A percentile compares a stretch with the other conserved stretches of the same genome.
These are phyloP conservation scores for Procavia capensis DNA, from an alignment of 2,113 vertebrate species.

Conservation along the genomic window DNA sequence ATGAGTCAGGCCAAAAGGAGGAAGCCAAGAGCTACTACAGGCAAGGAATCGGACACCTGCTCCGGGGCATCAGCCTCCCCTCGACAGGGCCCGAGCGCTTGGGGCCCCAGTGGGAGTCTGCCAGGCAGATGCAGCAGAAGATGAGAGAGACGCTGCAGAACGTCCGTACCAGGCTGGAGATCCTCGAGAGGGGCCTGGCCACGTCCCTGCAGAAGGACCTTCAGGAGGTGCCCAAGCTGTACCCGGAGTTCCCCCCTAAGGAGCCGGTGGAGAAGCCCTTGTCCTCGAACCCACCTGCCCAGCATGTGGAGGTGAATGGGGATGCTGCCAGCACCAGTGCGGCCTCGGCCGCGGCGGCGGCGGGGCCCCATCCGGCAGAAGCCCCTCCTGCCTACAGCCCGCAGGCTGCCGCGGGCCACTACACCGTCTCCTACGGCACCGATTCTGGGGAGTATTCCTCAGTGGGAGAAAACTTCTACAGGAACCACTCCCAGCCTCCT, in stretches of 20 bases:
- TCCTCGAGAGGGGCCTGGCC: conserved; percentile 87
- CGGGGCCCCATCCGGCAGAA: conserved; percentile 84
- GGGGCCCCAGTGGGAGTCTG: conserved; percentile 92
- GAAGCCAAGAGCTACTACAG: conserved; percentile 92
- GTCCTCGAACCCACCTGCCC: conserved; percentile 47
- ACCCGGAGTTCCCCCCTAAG: conserved; percentile 89
- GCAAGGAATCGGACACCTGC: conserved; percentile 92
- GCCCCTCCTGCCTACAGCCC: conserved; percentile 95
- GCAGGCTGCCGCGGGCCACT: conserved; percentile 94
- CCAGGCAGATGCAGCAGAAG: conserved; percentile 95
- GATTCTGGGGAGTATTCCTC: conserved; percentile 93
- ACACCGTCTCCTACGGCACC: conserved; percentile 95
- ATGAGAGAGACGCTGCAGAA: conserved; percentile 96
- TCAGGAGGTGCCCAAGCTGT: conserved; percentile 83
- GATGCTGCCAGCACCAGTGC: conserved; percentile 34
- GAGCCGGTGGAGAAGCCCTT: conserved; percentile 84
- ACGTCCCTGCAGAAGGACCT: conserved; percentile 7
- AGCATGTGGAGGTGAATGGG: conserved; percentile 72
- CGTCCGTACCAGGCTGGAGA: conserved; percentile 90
- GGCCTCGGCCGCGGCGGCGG: conserved; percentile 1
- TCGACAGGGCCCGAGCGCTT: conserved; percentile 85
- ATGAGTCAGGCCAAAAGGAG: conserved; percentile 92
- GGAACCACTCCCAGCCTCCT: conserved; percentile 86
- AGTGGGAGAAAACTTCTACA: conserved; percentile 94
- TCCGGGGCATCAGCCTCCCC: conserved; percentile 90